Conservation (phyloP, 2,113 vertebrate genomes). For the Arvicanthis niloticus region DNA sequence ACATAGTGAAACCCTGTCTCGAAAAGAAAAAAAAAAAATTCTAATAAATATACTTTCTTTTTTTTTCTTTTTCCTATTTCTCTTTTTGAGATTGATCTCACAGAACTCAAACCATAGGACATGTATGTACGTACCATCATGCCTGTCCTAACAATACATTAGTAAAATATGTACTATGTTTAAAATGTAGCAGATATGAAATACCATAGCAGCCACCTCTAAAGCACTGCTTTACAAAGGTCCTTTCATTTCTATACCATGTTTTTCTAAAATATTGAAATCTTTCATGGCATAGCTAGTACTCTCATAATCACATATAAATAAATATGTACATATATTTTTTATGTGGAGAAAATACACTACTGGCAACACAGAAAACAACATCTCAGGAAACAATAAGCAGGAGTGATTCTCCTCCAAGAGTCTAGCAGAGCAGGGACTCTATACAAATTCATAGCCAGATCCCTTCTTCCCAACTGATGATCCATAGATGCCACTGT, state of each 20-base stretch:
- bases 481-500: background rate
- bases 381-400: background rate
- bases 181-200: background rate
- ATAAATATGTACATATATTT: background rate
- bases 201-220: background rate
- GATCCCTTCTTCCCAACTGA: background rate
- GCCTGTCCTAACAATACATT: background rate
- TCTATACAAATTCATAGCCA: background rate
- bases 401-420: background rate
- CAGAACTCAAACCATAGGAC: background rate
- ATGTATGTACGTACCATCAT: background rate
- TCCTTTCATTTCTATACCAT: background rate
- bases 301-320: background rate
- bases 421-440: background rate
- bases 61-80: background rate
- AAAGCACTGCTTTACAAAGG: background rate
- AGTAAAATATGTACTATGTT: background rate
- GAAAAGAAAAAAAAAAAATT: background rate
- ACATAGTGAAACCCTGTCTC: background rate
- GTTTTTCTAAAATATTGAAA: background rate
- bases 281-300: background rate
- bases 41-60: background rate
- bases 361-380: background rate
- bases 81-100: background rate
- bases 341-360: background rate